These are phyloP conservation scores for Drosophila colorata DNA, from an alignment of 2,888 invertebrate species.

Conservation along the genomic window DNA sequence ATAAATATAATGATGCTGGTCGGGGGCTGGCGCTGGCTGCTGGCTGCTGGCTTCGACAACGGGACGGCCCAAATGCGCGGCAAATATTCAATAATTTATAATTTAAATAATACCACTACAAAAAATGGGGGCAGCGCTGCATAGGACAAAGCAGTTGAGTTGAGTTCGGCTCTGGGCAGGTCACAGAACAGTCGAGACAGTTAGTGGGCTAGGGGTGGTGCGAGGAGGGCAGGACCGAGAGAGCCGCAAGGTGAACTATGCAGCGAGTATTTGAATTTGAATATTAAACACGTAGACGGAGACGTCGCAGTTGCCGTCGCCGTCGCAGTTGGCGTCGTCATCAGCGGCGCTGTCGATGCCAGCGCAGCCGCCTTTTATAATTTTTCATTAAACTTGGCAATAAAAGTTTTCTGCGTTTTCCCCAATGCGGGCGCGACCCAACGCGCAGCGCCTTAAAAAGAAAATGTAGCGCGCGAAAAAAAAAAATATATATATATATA, in stretches of 20 bases:
- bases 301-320: constrained; percentile 6
- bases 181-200: constrained; percentile 20
- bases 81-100: constrained; percentile 81
- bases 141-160: constrained; percentile 41
- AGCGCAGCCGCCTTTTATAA: constrained; percentile 75
- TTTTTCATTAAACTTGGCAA: constrained; percentile 83
- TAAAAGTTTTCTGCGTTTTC: constrained; percentile 76
- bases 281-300: constrained; percentile 59
- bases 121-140: constrained; percentile 39
- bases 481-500: constrained; percentile 43
- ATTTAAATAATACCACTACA: constrained; percentile 80
- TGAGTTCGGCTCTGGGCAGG: constrained; percentile 10
- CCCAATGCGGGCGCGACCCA: constrained; percentile 63
- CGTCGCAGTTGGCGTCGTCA: constrained; percentile 4
- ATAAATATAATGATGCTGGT: constrained; percentile 75
- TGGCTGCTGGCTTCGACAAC: constrained; percentile 21
- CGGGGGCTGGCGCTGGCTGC: constrained; percentile 4
- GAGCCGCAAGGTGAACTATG: constrained; percentile 74
- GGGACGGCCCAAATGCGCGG: constrained; percentile 61
- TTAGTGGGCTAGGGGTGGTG: background rate
- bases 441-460: constrained; percentile 47
- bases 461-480: constrained; percentile 56
- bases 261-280: constrained; percentile 62
- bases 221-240: constrained; percentile 3
- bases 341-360: constrained; percentile 44